Conservation (phyloP, 2,888 invertebrate species). For the Laspeyria flexula region DNA sequence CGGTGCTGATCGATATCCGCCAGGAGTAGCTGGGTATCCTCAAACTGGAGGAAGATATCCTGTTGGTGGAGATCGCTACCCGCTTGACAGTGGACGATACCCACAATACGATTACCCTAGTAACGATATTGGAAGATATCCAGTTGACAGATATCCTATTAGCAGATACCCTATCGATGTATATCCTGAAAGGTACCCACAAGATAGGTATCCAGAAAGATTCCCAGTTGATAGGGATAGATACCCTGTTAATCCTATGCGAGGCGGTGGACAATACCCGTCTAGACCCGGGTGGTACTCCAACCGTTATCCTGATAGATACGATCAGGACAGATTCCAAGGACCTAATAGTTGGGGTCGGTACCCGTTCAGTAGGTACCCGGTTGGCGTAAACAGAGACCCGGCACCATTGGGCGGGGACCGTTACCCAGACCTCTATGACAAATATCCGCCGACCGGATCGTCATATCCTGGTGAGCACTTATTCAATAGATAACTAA, state of each 20-base stretch:
- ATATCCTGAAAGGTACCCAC: constrained; percentile 65
- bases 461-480: constrained; percentile 83
- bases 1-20: constrained; percentile 38
- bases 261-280: constrained; percentile 67
- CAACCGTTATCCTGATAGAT: constrained; percentile 81
- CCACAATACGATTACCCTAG: constrained; percentile 46
- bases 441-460: constrained; percentile 87
- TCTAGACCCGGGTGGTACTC: constrained; percentile 61
- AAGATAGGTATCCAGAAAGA: constrained; percentile 73
- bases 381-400: constrained; percentile 80
- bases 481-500: constrained; percentile 23
- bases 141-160: constrained; percentile 65
- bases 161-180: constrained; percentile 57
- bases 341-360: constrained; percentile 72
- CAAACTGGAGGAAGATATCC: constrained; percentile 56
- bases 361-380: constrained; percentile 78
- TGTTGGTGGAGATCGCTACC: constrained; percentile 51
- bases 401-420: constrained; percentile 82
- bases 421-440: constrained; percentile 81
- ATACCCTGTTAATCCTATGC: constrained; percentile 55
- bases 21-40: constrained; percentile 61
- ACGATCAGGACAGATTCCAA: constrained; percentile 76
- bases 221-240: constrained; percentile 67
- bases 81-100: constrained; percentile 68
- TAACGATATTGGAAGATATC: constrained; percentile 72